Evolutionary conservation across 37 sponge, comb jelly and placozoan genomes (phyloP), one percentile per base, ranked within the genome.

Genomic region (Chondrosia reniformis): DNA sequence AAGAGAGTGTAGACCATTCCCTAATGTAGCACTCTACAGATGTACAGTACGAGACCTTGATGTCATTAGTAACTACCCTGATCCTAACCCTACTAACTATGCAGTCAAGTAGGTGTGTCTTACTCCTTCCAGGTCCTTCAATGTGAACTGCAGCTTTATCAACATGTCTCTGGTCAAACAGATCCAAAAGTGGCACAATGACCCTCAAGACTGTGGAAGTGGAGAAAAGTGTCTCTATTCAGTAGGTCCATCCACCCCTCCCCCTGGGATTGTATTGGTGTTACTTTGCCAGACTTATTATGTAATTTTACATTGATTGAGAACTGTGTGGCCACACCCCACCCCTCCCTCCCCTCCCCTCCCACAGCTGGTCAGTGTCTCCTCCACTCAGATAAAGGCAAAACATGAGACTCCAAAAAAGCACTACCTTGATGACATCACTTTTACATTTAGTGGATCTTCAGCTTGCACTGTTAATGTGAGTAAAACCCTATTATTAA

Each of bases 381-480:
- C 64, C 55, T 56, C 66, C 17, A 83, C 21, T 36, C 64, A 91
- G 56, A 84, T 92, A 24, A 63, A 74, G 41, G 82, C 52, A 2
- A 85, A 82, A 1, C 92, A 92, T 71, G 76, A 82, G 4, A 92
- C 92, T 67, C 92, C 92, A 19, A 80, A 75, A 30, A 37, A 92
- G 19, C 81, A 85, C 39, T 92, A 92, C 44, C 79, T 85, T 21
- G 92, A 92, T 58, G 89, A 88, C 36, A 76, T 85, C 5, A 82
- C 67, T 21, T 57, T 92, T 61, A 33, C 36, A 6, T 74, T 92
- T 45, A 40, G 55, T 0, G 32, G 8, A 25, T 30, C 33, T 17
- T 13, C 63, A 38, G 74, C 33, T 0, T 91, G 88, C 63, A 59
- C 74, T 0, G 87, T 87, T 2, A 22, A 66, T 33, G 88, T 91